Percentiles rank a stretch among this genome's conserved stretches.
Conservation (phyloP, 1,140 invertebrate genomes). For the Drosophila ercepeae region DNA sequence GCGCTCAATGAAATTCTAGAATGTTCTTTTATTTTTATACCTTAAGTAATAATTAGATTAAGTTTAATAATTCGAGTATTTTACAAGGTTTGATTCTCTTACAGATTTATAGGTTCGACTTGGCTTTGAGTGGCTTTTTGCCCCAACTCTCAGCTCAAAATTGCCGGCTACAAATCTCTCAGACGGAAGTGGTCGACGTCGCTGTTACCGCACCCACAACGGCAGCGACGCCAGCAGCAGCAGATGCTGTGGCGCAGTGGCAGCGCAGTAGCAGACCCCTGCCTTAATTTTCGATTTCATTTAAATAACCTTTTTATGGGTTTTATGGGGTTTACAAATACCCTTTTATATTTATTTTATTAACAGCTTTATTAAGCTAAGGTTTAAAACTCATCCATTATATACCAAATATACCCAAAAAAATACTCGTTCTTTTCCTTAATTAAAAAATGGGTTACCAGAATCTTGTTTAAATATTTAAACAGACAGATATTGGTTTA, state of each 20-base stretch:
- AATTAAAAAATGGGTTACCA: background rate
- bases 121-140: slow-evolving; percentile 21
- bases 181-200: slow-evolving; percentile 59
- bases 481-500: no score
- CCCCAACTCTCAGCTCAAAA: slow-evolving; percentile 4
- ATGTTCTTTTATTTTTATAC: no score
- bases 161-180: slow-evolving; percentile 56
- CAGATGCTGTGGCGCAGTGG: background rate
- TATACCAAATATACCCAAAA: no score
- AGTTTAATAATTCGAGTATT: no score
- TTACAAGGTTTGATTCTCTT: no score
- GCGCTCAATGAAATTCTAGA: no score
- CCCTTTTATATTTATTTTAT: background rate
- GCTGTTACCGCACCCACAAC: slow-evolving; percentile 58
- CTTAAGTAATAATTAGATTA: no score
- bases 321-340: background rate
- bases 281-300: background rate
- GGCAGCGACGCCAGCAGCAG: slow-evolving; percentile 11
- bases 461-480: slow-evolving; percentile 22
- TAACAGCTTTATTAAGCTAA: no score
- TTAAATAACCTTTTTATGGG: background rate
- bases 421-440: background rate
- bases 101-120: no score
- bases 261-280: background rate
- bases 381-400: background rate